These are phyloP conservation scores for Pagetopsis macropterus DNA, from an alignment of 2,797 vertebrate genomes.

Conservation along the genomic window DNA sequence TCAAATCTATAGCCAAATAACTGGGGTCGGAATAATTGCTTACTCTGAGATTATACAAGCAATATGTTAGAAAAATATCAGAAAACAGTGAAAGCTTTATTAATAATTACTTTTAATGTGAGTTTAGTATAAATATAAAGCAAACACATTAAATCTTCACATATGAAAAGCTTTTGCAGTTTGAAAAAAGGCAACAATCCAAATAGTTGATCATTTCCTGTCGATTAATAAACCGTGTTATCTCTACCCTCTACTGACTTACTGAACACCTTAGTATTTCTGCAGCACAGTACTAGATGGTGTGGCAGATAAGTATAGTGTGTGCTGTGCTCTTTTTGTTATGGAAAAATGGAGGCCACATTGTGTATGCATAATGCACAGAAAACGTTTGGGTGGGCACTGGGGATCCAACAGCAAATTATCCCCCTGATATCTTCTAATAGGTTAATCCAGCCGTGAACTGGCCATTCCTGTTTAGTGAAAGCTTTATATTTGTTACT, in stretches of 20 bases:
- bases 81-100: not conserved
- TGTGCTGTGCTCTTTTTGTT: not conserved
- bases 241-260: not conserved
- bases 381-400: not conserved
- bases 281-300: not conserved
- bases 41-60: not conserved
- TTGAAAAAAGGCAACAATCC: not conserved
- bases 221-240: not conserved
- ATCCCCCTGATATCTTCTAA: not conserved
- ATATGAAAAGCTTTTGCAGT: not conserved
- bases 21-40: no score
- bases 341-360: not conserved
- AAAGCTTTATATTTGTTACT: constrained; percentile 1
- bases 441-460: not conserved
- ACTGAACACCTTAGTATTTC: not conserved
- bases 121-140: not conserved
- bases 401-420: not conserved
- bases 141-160: not conserved
- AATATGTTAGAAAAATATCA: not conserved
- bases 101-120: not conserved
- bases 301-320: not conserved
- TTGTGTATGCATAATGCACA: not conserved
- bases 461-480: not conserved
- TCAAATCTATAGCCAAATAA: no score
- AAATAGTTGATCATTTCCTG: not conserved